These are phyloP conservation scores for Tortrix viridana DNA, from an alignment of 2,888 invertebrate species.

Conservation along the genomic window DNA sequence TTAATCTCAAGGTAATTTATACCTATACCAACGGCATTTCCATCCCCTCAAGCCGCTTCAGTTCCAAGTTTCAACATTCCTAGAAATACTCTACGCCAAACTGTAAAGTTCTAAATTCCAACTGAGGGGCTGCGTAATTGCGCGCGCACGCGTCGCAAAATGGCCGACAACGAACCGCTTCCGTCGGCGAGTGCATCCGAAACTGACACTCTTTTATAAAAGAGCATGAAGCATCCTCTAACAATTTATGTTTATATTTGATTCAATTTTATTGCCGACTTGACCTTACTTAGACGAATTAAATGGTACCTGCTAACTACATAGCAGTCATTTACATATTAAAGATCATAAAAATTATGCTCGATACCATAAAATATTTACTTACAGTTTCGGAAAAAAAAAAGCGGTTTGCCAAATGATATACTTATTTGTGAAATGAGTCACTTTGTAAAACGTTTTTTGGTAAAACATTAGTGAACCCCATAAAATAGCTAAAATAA, in stretches of 20 bases:
- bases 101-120: constrained; percentile 27
- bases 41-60: neutral
- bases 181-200: constrained; percentile 69
- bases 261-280: neutral
- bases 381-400: too few species aligned
- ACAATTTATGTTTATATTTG: too few species aligned
- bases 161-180: constrained; percentile 64
- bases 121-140: constrained; percentile 27
- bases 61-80: constrained; percentile 1
- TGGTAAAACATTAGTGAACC: too few species aligned
- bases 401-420: too few species aligned
- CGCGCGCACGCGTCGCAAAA: constrained; percentile 49
- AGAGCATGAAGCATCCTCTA: too few species aligned
- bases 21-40: too few species aligned
- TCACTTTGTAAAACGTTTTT: too few species aligned
- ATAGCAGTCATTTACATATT: too few species aligned
- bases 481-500: neutral
- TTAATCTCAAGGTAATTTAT: too few species aligned
- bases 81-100: constrained; percentile 23
- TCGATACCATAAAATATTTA: too few species aligned
- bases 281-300: neutral
- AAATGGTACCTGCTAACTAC: neutral
- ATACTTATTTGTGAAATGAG: too few species aligned
- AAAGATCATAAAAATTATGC: too few species aligned
- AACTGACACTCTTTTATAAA: constrained; percentile 48